Evolutionary conservation across 2,888 invertebrate species (phyloP).

Genomic region (Prosopocoilus inquinatus): DNA sequence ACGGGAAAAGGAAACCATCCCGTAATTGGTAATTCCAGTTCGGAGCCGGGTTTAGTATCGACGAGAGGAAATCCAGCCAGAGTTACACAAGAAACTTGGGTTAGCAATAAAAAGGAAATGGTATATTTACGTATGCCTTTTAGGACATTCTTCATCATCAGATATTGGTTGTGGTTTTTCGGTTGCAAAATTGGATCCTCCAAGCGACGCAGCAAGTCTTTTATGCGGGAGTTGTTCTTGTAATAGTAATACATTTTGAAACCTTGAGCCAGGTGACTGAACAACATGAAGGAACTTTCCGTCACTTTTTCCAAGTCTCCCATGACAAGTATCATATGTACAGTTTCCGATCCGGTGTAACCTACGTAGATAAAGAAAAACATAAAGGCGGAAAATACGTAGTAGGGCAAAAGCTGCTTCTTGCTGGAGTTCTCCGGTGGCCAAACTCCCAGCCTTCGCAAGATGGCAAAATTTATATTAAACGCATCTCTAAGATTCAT

Average conservation of each 20-base stretch:
- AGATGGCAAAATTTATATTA: constrained; percentile 5
- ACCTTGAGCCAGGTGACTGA: constrained; percentile 33
- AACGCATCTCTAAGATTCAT: not conserved
- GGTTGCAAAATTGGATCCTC: constrained; percentile 24
- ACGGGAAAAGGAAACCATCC: too few relatives aligned
- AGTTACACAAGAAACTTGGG: constrained; percentile 37
- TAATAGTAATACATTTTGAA: constrained; percentile 21
- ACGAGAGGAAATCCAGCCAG: constrained; percentile 42
- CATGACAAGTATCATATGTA: constrained; percentile 52
- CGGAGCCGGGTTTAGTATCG: constrained; percentile 18
- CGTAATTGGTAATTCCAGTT: too few relatives aligned
- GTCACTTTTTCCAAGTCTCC: constrained; percentile 37
- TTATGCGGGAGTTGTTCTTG: constrained; percentile 19
- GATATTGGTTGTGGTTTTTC: constrained; percentile 26
- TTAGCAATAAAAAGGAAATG: constrained; percentile 32
- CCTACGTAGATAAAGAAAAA: constrained; percentile 41
- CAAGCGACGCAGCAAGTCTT: constrained; percentile 21
- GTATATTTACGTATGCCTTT: constrained; percentile 30
- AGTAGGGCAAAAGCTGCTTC: constrained; percentile 1
- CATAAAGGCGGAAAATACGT: constrained; percentile 10
- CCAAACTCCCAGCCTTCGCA: constrained; percentile 21
- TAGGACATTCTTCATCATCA: constrained; percentile 31
- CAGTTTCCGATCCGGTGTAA: constrained; percentile 52
- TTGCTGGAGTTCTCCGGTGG: constrained; percentile 12
- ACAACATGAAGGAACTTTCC: constrained; percentile 35